Conservation (phyloP, 2,888 invertebrate genomes). For the Spisula subtruncata region DNA sequence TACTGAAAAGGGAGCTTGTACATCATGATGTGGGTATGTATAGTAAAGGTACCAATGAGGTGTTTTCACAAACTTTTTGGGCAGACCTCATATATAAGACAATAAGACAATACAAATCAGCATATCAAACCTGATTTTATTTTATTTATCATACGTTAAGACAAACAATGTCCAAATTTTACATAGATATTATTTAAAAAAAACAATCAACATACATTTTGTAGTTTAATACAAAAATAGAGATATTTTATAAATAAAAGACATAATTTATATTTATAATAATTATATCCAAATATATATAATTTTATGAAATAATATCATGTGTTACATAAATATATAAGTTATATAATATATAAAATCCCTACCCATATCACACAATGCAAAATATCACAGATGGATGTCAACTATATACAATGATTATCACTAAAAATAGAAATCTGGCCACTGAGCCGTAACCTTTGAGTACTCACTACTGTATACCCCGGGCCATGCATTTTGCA, state of each 20-base stretch:
- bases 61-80: no score
- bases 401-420: slow-evolving; percentile 6
- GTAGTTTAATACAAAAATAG: slow-evolving; percentile 17
- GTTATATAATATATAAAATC: neutral
- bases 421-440: no score
- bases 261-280: slow-evolving; percentile 14
- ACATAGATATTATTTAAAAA: neutral
- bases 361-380: slow-evolving; percentile 22
- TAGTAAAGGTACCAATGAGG: no score
- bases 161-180: slow-evolving; percentile 8
- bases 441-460: no score
- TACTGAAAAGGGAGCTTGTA: no score
- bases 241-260: slow-evolving; percentile 10
- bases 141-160: slow-evolving; percentile 10
- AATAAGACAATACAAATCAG: neutral
- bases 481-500: no score
- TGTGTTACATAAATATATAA: slow-evolving; percentile 9
- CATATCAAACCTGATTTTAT: neutral
- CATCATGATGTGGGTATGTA: no score
- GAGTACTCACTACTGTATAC: no score
- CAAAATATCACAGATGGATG: neutral
- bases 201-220: slow-evolving; percentile 12
- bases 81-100: neutral
- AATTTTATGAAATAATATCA: slow-evolving; percentile 16
- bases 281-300: slow-evolving; percentile 19